Base-by-base conservation (phyloP, 2,888 invertebrate species). In the Acrocyrtus sp. region DNA sequence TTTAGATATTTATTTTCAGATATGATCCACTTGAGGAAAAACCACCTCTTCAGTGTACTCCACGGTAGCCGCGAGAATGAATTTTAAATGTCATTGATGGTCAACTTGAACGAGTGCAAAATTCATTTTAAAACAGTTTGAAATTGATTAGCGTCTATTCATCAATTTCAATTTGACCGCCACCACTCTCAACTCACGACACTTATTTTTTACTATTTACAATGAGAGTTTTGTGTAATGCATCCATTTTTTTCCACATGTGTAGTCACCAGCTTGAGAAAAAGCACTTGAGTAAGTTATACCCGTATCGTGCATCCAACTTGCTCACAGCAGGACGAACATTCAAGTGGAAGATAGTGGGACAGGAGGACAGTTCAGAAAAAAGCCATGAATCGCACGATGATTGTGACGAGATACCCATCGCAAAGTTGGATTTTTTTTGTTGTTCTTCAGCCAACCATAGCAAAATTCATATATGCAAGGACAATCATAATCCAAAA, bases 51-150 rank as follows among this genome's bases (percentile, higher is more conserved):
- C n/a, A 51, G 51, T 51, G 51, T 26, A 26, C 51, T 45, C 45
- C 15, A 45, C 6, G 6, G 6, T 48, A 48, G 22, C 22, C 19
- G 19, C 4, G 22, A 48, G 17, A 22, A 21, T 19, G 12, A 10
- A 21, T 26, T 51, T 27, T 51, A 34, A 8, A 8, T 10, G 57
- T 34, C 41, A 41, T 70, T 62, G 51, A 70, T 70, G 70, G 70
- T 70, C 70, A 70, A 48, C 62, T 21, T 17, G 51, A 51, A 51
- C 26, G 51, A n/a, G 27, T 26, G 4, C 4, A 26, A 51, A 12
- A 8, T 34, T 34, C 34, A 34, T 34, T 34, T 34, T 34, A 34
- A 34, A 34, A 34, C 5, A 5, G 5, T 34, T 34, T 34, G n/a
- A n/a, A n/a, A n/a, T n/a, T n/a, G n/a, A n/a, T n/a, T n/a, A n/a